phyloP scores from a whole-genome alignment of 2,797 vertebrate species.

The Petrocephalus sullivani region DNA sequence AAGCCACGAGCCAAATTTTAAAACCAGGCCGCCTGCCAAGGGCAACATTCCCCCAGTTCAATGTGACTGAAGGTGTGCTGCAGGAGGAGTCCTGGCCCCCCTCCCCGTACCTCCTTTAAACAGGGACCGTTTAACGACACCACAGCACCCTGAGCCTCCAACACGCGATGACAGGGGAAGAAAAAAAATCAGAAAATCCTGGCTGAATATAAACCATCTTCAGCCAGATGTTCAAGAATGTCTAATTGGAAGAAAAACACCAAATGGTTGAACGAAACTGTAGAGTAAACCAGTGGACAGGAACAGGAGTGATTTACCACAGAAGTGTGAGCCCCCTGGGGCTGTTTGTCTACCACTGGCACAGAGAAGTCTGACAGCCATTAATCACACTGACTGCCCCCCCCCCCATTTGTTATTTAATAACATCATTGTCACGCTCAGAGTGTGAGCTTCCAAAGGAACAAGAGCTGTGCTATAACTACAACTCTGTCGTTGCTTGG shows the following conservation, averaged over 20 bases:
- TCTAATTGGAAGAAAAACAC: neutral
- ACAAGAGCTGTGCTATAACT: neutral
- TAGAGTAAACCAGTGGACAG: neutral
- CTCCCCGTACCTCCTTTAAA: neutral
- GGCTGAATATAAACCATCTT: neutral
- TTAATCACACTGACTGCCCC: neutral
- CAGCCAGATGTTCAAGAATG: neutral
- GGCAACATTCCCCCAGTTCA: conserved; percentile 3
- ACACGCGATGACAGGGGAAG: neutral
- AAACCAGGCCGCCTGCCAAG: conserved; percentile 1
- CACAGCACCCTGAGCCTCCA: neutral
- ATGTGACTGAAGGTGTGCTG: neutral
- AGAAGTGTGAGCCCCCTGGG: neutral
- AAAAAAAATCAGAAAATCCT: neutral
- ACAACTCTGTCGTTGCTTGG: no score
- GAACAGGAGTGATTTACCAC: neutral
- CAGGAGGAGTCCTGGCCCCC: neutral
- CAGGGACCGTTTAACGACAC: neutral
- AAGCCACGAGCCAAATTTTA: neutral
- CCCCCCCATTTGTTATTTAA: neutral
- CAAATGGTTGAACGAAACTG: neutral
- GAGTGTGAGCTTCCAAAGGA: neutral
- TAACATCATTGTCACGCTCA: neutral
- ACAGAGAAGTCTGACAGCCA: neutral
- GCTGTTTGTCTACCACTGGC: neutral